phyloP scores from a whole-genome alignment of 2,888 invertebrate genomes.

The Drosophila paranaensis region DNA sequence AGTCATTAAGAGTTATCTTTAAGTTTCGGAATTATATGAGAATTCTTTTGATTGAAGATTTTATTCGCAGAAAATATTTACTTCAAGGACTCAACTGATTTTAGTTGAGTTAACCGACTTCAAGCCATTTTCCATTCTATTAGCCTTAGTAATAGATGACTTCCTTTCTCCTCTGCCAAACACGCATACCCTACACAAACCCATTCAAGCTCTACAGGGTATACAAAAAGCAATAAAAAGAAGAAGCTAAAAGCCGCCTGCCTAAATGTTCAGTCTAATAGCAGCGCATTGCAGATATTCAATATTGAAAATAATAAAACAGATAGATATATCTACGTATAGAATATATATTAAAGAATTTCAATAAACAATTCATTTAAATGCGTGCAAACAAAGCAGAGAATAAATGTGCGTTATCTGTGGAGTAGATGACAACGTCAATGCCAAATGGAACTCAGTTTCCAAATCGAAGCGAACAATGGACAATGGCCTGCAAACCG shows the following conservation, averaged over 20 bases:
- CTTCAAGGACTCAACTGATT: too few relatives aligned
- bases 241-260: conserved; percentile 26
- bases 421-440: conserved; percentile 28
- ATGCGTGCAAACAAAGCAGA: conserved; percentile 54
- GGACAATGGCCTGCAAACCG: conserved; percentile 44
- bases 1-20: too few relatives aligned
- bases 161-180: too few relatives aligned
- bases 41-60: too few relatives aligned
- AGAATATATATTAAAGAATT: conserved; percentile 4
- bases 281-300: conserved; percentile 53
- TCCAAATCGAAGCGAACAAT: conserved; percentile 24
- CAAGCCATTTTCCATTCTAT: too few relatives aligned
- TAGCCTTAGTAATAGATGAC: too few relatives aligned
- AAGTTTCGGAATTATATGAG: too few relatives aligned
- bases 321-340: neutral
- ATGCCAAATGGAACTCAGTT: conserved; percentile 33
- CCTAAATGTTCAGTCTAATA: conserved; percentile 58
- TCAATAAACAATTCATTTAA: conserved; percentile 51
- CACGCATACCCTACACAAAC: too few relatives aligned
- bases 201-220: conserved; percentile 5
- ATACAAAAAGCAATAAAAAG: conserved; percentile 10
- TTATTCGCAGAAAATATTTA: too few relatives aligned
- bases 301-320: conserved; percentile 12
- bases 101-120: too few relatives aligned
- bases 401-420: conserved; percentile 62